phyloP scores from a whole-genome alignment of 1,140 invertebrate species.

The Lepidurus packardi region DNA sequence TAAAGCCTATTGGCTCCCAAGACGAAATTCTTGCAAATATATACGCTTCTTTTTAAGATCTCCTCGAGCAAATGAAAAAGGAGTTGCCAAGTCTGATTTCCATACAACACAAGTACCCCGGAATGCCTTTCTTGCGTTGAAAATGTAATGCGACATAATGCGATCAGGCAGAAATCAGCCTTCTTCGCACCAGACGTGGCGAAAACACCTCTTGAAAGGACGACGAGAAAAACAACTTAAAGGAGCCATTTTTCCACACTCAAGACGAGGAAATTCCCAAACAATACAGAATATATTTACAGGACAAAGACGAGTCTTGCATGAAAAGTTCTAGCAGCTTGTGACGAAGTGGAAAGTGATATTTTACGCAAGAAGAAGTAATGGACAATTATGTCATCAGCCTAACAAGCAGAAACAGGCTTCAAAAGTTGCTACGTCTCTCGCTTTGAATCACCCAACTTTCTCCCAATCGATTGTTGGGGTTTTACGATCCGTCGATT shows the following conservation, averaged over 20 bases:
- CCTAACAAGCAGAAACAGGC: too few species aligned
- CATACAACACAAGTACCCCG: not conserved
- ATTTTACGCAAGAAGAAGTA: too few species aligned
- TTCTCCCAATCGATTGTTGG: too few species aligned
- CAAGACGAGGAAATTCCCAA: too few species aligned
- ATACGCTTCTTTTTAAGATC: not conserved
- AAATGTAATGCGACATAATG: not conserved
- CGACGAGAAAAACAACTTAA: not conserved
- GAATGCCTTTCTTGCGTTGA: not conserved
- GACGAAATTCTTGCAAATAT: conserved; percentile 13
- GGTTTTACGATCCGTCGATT: too few species aligned
- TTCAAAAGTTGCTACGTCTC: too few species aligned
- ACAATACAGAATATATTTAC: too few species aligned
- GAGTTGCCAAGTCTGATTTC: not conserved
- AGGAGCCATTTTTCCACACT: not conserved
- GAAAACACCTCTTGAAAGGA: not conserved
- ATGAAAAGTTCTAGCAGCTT: too few species aligned
- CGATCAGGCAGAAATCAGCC: not conserved
- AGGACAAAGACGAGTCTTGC: too few species aligned
- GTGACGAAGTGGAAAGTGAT: too few species aligned
- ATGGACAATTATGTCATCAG: too few species aligned
- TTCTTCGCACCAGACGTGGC: not conserved
- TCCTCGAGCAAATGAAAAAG: not conserved
- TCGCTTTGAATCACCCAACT: too few species aligned
- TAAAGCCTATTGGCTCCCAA: not conserved